Percentiles rank a stretch among this genome's conserved stretches.
These are phyloP conservation scores for Uloborus plumipes DNA, from an alignment of 2,888 invertebrate genomes.

Conservation along the genomic window DNA sequence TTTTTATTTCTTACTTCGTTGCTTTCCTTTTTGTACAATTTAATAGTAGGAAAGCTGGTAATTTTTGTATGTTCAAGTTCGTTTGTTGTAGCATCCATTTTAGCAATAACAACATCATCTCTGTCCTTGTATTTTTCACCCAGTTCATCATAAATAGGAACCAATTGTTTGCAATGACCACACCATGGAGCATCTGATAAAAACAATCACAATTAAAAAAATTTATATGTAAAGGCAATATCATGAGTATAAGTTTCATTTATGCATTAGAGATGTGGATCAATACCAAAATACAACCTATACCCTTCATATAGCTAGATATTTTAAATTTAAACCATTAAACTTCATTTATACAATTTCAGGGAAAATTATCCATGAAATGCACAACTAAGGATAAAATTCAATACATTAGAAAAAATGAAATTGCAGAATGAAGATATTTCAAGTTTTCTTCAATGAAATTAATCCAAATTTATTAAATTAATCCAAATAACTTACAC, in stretches of 20 bases:
- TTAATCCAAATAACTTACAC: too few relatives aligned
- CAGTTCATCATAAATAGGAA: conserved; percentile 95
- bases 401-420: too few relatives aligned
- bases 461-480: too few relatives aligned
- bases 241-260: background rate
- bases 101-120: conserved; percentile 89
- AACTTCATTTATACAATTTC: too few relatives aligned
- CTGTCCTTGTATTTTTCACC: conserved; percentile 91
- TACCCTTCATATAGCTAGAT: too few relatives aligned
- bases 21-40: conserved; percentile 91
- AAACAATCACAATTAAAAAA: background rate
- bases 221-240: background rate
- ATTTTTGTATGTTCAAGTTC: conserved; percentile 97
- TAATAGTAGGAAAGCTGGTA: conserved; percentile 94
- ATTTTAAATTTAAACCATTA: too few relatives aligned
- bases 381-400: too few relatives aligned
- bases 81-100: conserved; percentile 98
- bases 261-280: too few relatives aligned
- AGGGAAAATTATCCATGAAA: too few relatives aligned
- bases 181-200: conserved; percentile 89
- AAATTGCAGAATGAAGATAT: too few relatives aligned
- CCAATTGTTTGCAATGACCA: conserved; percentile 98
- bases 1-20: conserved; percentile 78
- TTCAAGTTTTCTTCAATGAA: too few relatives aligned
- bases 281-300: too few relatives aligned